Conservation (phyloP, 2,888 invertebrate genomes). For the Rotaria macrura region DNA sequence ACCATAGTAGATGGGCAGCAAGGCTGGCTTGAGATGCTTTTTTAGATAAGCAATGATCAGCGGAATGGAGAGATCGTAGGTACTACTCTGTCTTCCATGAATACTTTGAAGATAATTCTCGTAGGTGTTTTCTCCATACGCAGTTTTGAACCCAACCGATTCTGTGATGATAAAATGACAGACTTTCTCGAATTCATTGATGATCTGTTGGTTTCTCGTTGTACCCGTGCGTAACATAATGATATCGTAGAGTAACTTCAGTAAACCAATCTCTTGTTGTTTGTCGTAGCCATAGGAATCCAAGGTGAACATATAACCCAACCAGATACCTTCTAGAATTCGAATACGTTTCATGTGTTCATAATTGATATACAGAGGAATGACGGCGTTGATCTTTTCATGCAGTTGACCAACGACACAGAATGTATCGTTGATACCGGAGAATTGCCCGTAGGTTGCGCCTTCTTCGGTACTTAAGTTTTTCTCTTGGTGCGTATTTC, state of each 20-base stretch:
- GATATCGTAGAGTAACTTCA: slow-evolving; percentile 24
- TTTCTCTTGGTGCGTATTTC: background rate
- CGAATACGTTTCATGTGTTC: slow-evolving; percentile 29
- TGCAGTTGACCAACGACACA: slow-evolving; percentile 2
- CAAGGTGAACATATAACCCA: slow-evolving; percentile 23
- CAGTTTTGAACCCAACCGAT: slow-evolving; percentile 24
- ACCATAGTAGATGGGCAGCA: slow-evolving; percentile 24
- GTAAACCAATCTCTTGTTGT: slow-evolving; percentile 26
- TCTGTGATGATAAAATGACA: slow-evolving; percentile 24
- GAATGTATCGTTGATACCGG: background rate
- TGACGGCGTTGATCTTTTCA: slow-evolving; percentile 25
- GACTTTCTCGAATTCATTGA: slow-evolving; percentile 21
- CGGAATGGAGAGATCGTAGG: slow-evolving; percentile 23
- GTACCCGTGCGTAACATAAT: slow-evolving; percentile 17
- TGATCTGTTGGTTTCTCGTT: background rate
- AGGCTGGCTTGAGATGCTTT: slow-evolving; percentile 17
- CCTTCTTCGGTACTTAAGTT: background rate
- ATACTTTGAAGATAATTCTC: slow-evolving; percentile 4
- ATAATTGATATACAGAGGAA: slow-evolving; percentile 25
- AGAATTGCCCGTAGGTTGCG: slow-evolving; percentile 17
- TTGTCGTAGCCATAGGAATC: slow-evolving; percentile 26
- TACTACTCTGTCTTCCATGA: background rate
- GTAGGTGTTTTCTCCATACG: slow-evolving; percentile 25
- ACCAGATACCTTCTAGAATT: slow-evolving; percentile 26
- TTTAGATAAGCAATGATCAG: slow-evolving; percentile 24